These are phyloP conservation scores for Lepus europaeus DNA, from an alignment of 2,113 vertebrate species.

Conservation along the genomic window DNA sequence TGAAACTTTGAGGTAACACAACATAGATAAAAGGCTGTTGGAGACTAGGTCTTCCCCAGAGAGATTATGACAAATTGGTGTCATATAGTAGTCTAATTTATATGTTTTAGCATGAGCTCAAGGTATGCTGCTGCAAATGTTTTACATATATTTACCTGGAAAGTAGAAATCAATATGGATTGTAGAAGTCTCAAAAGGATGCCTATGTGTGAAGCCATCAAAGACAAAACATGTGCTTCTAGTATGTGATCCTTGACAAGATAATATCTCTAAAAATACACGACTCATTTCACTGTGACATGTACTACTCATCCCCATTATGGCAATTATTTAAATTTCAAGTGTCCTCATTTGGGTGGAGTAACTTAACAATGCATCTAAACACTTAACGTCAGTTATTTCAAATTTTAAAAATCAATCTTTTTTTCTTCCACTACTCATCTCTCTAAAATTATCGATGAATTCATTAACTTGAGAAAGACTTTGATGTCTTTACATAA, in stretches of 20 bases:
- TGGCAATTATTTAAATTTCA: constrained; percentile 60
- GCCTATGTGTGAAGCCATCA: not conserved
- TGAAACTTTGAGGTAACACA: not conserved
- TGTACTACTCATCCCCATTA: constrained; percentile 25
- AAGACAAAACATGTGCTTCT: constrained; percentile 17
- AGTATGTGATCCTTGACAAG: not conserved
- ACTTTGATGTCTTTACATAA: not conserved
- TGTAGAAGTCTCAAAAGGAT: constrained; percentile 37
- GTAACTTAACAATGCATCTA: not conserved
- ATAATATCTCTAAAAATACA: constrained; percentile 44
- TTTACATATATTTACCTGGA: constrained; percentile 4
- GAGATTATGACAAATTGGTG: not conserved
- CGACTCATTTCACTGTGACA: not conserved
- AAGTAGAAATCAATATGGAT: constrained; percentile 16
- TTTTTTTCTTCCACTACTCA: not conserved
- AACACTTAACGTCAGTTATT: not conserved
- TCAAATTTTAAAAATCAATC: constrained; percentile 11
- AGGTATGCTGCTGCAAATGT: not conserved
- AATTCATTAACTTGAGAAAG: not conserved
- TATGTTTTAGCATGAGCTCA: not conserved
- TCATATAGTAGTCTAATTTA: not conserved
- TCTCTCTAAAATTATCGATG: not conserved
- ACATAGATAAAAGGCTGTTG: not conserved
- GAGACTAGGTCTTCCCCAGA: not conserved
- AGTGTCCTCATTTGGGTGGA: not conserved